Evolutionary conservation across 2,888 invertebrate species (phyloP), one percentile per base, ranked within the genome.

Genomic region (Clistopyga incitator): DNA sequence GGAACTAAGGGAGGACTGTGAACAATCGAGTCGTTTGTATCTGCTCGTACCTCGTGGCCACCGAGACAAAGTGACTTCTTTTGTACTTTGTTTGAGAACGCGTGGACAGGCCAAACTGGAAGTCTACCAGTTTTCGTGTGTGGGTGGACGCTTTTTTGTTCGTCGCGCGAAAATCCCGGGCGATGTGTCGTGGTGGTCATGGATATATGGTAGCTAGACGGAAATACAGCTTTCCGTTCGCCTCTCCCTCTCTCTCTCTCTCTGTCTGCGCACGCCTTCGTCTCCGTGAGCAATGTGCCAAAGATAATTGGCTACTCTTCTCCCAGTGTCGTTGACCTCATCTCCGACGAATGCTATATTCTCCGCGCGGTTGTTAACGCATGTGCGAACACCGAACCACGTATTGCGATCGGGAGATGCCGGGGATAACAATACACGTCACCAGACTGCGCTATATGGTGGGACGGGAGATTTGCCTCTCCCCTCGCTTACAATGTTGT

Each of bases 11-110:
- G 65, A 64, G 56, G 56, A 54, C 64, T n/a, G 18, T 20, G 47
- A 77, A 77, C 77, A 81, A 81, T 77, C 77, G 81, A 42, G 77
- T 54, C 67, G 72, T 77, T 81, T 81, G 75, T 71, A 77, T 77
- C 81, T 67, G 72, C 67, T 64, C 72, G 78, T 23, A 47, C 47
- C 34, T 68, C 29, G n/a, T n/a, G 18, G n/a, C 4, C 76, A 23
- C 25, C 8, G 50, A 47, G 77, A 81, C 72, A 68, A 81, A 77
- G 76, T 50, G 72, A 77, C 67, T 81, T 77, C 77, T 81, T 77
- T 77, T 64, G 72, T 77, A 50, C 59, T 78, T 75, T 70, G 52
- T 72, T 67, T 42, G 74, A 50, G 38, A 18, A 23, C 15, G 45
- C 47, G 20, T 15, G 3, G 42, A 42, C 67, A 13, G 45, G 10